Evolutionary conservation across 2,888 invertebrate species (phyloP).

Genomic region (Calliphora vomitoria): DNA sequence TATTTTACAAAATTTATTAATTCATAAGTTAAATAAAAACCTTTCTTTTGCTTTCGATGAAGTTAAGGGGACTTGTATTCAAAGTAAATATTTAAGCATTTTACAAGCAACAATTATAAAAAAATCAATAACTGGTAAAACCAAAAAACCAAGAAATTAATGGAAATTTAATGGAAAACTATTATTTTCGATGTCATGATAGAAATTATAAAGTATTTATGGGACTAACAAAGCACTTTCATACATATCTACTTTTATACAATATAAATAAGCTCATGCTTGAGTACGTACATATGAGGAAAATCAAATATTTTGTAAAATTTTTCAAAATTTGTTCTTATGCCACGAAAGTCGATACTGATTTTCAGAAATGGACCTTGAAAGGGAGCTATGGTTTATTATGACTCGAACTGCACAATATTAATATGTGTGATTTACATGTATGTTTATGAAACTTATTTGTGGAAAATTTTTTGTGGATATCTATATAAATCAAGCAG

Average conservation of each 20-base stretch:
- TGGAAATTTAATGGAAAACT: not conserved
- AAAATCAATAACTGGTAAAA: conserved; percentile 1
- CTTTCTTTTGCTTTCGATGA: too few species aligned
- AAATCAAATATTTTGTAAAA: too few species aligned
- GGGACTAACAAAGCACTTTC: not conserved
- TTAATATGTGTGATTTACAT: too few species aligned
- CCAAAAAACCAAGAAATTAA: not conserved
- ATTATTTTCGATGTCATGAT: not conserved
- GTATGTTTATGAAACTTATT: too few species aligned
- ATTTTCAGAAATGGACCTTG: too few species aligned
- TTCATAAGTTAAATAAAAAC: not conserved
- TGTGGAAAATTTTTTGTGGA: too few species aligned
- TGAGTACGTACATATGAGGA: not conserved
- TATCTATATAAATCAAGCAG: too few species aligned
- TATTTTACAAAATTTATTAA: not conserved
- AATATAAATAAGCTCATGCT: not conserved
- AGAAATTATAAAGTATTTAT: conserved; percentile 9
- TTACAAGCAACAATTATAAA: not conserved
- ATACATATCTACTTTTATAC: not conserved
- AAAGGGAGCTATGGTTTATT: too few species aligned
- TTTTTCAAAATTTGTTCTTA: too few species aligned
- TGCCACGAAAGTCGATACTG: too few species aligned
- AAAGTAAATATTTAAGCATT: not conserved
- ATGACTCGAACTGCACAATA: too few species aligned
- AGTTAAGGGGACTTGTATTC: too few species aligned